Evolutionary conservation across 2,888 invertebrate species (phyloP).

Genomic region (Tinea pellionella): DNA sequence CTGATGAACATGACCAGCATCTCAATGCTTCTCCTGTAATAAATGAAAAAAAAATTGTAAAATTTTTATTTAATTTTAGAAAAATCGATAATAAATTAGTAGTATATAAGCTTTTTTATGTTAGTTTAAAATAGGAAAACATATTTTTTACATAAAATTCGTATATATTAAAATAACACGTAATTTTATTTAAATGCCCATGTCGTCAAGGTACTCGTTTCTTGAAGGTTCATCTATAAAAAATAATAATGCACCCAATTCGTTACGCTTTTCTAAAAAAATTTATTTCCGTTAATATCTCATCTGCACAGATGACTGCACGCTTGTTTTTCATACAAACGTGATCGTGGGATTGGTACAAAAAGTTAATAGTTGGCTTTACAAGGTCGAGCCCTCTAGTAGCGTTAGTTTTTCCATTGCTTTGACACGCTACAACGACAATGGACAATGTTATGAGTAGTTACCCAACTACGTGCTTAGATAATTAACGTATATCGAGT

Average conservation of each 20-base stretch:
- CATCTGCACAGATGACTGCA: neutral
- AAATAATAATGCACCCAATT: neutral
- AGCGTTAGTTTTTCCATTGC: conserved; percentile 18
- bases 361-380: conserved; percentile 17
- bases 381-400: conserved; percentile 19
- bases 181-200: neutral
- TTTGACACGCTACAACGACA: conserved; percentile 20
- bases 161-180: neutral
- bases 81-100: too few species aligned
- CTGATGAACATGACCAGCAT: conserved; percentile 84
- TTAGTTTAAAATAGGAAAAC: conserved; percentile 15
- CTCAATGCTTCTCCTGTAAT: conserved; percentile 73
- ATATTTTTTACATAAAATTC: neutral
- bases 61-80: too few species aligned
- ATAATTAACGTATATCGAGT: neutral
- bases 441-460: conserved; percentile 19
- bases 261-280: neutral
- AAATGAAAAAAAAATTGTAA: conserved; percentile 18
- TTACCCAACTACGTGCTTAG: neutral
- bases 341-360: conserved; percentile 16
- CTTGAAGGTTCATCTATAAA: neutral
- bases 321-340: conserved; percentile 19
- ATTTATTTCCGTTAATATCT: neutral
- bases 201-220: neutral
- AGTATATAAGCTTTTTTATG: too few species aligned